Conservation (phyloP, 2,113 vertebrate genomes). For the Gallinago media region DNA sequence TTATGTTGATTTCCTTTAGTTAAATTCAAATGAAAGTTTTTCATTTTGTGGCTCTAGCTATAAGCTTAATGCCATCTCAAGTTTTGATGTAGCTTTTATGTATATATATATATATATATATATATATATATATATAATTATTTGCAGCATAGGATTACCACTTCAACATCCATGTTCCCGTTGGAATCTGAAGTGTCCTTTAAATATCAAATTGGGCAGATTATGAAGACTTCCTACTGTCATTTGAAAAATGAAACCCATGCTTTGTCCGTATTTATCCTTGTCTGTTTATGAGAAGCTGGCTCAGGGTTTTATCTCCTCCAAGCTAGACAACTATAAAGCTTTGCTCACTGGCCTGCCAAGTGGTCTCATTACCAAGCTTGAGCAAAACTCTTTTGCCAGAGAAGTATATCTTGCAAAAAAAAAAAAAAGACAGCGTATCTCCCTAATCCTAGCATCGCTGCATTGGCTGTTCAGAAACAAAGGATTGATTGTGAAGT, state of each 20-base stretch:
- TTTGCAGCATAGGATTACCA: slow-evolving; percentile 7
- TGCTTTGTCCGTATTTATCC: slow-evolving; percentile 15
- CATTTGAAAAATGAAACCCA: slow-evolving; percentile 46
- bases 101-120: neutral
- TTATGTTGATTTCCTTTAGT: neutral
- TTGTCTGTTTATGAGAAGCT: slow-evolving; percentile 23
- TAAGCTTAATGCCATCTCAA: neutral
- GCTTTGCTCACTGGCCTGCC: slow-evolving; percentile 30
- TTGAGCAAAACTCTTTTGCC: slow-evolving; percentile 11
- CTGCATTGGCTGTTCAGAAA: slow-evolving; percentile 27
- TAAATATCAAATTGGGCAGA: slow-evolving; percentile 25
- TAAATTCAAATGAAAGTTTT: neutral
- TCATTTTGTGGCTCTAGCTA: neutral
- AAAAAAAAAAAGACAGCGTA: neutral
- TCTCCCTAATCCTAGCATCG: neutral
- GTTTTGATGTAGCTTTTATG: slow-evolving; percentile 36
- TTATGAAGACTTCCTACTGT: slow-evolving; percentile 66
- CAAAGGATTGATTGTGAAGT: slow-evolving; percentile 13
- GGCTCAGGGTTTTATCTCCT: slow-evolving; percentile 47
- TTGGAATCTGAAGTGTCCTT: slow-evolving; percentile 43
- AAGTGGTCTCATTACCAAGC: slow-evolving; percentile 36
- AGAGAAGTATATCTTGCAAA: neutral
- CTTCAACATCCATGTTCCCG: slow-evolving; percentile 23
- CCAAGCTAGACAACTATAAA: slow-evolving; percentile 20
- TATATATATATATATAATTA: neutral